A percentile compares a stretch with the other conserved stretches of the same genome.
These are phyloP conservation scores for Ametastegia equiseti DNA, from an alignment of 2,888 invertebrate genomes.

Conservation along the genomic window DNA sequence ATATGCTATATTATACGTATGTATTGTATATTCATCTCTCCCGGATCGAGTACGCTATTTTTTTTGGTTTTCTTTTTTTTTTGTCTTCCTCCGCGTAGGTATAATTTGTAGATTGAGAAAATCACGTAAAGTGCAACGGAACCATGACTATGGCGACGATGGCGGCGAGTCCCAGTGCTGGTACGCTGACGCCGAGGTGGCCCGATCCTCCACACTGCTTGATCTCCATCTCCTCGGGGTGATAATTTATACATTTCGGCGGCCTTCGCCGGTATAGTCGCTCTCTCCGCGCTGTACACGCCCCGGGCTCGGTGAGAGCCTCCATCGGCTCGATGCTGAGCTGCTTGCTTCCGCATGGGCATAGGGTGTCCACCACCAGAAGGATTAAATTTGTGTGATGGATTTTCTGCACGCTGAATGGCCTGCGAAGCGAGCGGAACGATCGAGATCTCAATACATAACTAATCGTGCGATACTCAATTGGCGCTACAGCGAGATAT, in stretches of 20 bases:
- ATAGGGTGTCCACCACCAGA: slow-evolving; percentile 91
- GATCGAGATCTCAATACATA: no score
- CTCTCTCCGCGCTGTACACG: slow-evolving; percentile 75
- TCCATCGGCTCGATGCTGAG: slow-evolving; percentile 86
- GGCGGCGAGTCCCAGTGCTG: slow-evolving; percentile 20
- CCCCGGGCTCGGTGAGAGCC: slow-evolving; percentile 72
- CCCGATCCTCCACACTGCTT: slow-evolving; percentile 71
- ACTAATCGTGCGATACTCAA: no score
- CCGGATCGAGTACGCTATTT: slow-evolving; percentile 15
- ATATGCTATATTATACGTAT: slow-evolving; percentile 7
- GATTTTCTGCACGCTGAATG: slow-evolving; percentile 95
- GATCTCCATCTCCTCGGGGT: slow-evolving; percentile 84
- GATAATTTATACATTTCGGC: slow-evolving; percentile 91
- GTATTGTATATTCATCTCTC: background rate
- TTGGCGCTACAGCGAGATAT: background rate
- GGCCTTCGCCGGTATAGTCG: slow-evolving; percentile 86
- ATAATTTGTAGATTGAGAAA: slow-evolving; percentile 25
- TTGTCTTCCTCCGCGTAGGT: no score
- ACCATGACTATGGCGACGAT: slow-evolving; percentile 9
- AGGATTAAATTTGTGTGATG: slow-evolving; percentile 93
- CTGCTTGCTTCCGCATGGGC: slow-evolving; percentile 92
- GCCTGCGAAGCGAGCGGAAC: slow-evolving; percentile 78
- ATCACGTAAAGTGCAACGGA: slow-evolving; percentile 32
- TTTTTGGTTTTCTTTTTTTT: no score
- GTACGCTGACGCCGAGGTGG: slow-evolving; percentile 53